These are phyloP conservation scores for Philereme transversata DNA, from an alignment of 2,888 invertebrate genomes.

Conservation along the genomic window DNA sequence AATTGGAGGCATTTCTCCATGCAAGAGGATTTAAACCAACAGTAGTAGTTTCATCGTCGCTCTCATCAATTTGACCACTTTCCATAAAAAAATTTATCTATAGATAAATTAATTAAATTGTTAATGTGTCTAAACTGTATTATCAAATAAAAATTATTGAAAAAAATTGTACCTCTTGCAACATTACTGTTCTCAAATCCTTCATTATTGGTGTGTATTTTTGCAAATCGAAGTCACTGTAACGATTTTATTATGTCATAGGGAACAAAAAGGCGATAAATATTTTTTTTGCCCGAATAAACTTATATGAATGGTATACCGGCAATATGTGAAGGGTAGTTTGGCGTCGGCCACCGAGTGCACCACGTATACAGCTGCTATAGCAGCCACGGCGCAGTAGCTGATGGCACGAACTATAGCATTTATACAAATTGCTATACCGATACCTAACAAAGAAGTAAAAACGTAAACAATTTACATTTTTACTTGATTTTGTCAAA, in stretches of 20 bases:
- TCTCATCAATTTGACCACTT: slow-evolving; percentile 21
- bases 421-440: slow-evolving; percentile 72
- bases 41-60: slow-evolving; percentile 32
- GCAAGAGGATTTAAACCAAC: slow-evolving; percentile 41
- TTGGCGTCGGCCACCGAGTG: slow-evolving; percentile 59
- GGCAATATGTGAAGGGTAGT: slow-evolving; percentile 71
- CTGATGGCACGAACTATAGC: slow-evolving; percentile 68
- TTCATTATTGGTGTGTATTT: slow-evolving; percentile 56
- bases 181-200: slow-evolving; percentile 40
- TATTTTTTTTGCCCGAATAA: too few species aligned
- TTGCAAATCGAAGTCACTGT: slow-evolving; percentile 60
- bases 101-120: slow-evolving; percentile 2
- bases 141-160: too few species aligned
- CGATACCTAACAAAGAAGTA: slow-evolving; percentile 57
- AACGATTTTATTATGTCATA: slow-evolving; percentile 15
- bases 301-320: slow-evolving; percentile 45
- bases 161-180: slow-evolving; percentile 40
- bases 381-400: slow-evolving; percentile 64
- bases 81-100: slow-evolving; percentile 40
- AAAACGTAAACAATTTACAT: too few species aligned
- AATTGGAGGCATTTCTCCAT: slow-evolving; percentile 45
- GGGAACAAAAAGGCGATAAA: too few species aligned
- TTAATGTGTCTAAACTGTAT: not conserved
- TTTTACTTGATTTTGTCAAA: too few species aligned
- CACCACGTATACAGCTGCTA: slow-evolving; percentile 60